Evolutionary conservation across 2,113 vertebrate species (phyloP).

Genomic region (Ascaphus truei): DNA sequence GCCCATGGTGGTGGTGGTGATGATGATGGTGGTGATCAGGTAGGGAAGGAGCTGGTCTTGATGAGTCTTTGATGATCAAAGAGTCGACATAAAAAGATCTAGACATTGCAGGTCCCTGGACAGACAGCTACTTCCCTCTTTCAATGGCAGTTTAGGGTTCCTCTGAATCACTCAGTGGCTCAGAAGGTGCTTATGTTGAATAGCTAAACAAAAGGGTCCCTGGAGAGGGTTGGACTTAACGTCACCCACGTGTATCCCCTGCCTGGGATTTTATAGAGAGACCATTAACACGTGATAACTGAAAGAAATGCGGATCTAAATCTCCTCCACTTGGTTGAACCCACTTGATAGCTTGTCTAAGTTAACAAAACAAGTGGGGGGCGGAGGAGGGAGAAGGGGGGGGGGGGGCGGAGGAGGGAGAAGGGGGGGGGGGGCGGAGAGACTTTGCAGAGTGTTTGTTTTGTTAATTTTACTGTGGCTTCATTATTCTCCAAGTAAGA

Average conservation of each 20-base stretch:
- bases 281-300: conserved; percentile 85
- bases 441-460: conserved; percentile 53
- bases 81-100: conserved; percentile 98
- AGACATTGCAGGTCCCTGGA: conserved; percentile 69
- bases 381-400: no score
- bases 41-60: conserved; percentile 65
- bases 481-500: conserved; percentile 17
- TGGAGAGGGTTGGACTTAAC: conserved; percentile 90
- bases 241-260: conserved; percentile 86
- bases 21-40: conserved; percentile 69
- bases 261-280: conserved; percentile 80
- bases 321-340: conserved; percentile 57
- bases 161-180: conserved; percentile 63
- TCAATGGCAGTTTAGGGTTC: conserved; percentile 2
- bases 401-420: no score
- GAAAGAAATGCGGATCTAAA: conserved; percentile 69
- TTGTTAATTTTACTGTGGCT: conserved; percentile 48
- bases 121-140: conserved; percentile 11
- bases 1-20: conserved; percentile 68
- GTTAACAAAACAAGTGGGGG: conserved; percentile 43
- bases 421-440: no score
- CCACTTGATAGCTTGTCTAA: conserved; percentile 54
- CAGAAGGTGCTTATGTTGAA: conserved; percentile 91
- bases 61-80: conserved; percentile 94
- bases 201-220: conserved; percentile 93